Evolutionary conservation across 2,888 invertebrate genomes (phyloP), one percentile per base, ranked within the genome.

Genomic region (Cylindroiulus punctatus): DNA sequence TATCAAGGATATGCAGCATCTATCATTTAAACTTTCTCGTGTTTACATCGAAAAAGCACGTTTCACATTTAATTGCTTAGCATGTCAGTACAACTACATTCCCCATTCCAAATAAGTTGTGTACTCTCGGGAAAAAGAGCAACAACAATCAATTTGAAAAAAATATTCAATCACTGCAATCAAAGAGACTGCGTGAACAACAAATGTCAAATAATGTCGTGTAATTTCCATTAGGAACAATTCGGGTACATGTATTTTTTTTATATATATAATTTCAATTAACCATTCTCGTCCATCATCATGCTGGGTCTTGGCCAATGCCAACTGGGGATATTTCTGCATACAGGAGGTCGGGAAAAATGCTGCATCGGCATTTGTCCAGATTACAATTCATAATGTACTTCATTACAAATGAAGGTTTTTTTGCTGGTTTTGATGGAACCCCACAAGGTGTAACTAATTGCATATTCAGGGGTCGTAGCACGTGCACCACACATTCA

Each of bases 381-480:
- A 76, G 30, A 76, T 76, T 76, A 76, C 76, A 4, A 76, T 76
- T 30, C 30, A 76, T 76, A 76, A 76, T 76, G 30, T 14, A 32
- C 76, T 30, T 14, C 76, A 76, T 76, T 76, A 76, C 32, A 30
- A 17, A 76, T 30, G 76, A 12, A 14, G 30, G 12, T 30, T 76
- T 76, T 76, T 76, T 30, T 76, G 76, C 76, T 17, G 12, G 30
- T 76, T 76, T 30, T 30, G 30, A 76, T 76, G 76, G 76, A 76
- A 76, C 76, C 76, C 76, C 76, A 76, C 76, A 76, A 32, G 76
- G 76, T 76, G 76, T 76, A 76, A 76, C 76, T 30, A 76, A 76
- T 76, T 76, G 76, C 30, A 76, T 76, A 76, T 76, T 76, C 76
- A 76, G 76, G 76, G 76, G 30, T 30, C 17, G 30, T 76, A 30